These are phyloP conservation scores for Planococcus citri DNA, from an alignment of 1,140 invertebrate species.

Conservation along the genomic window DNA sequence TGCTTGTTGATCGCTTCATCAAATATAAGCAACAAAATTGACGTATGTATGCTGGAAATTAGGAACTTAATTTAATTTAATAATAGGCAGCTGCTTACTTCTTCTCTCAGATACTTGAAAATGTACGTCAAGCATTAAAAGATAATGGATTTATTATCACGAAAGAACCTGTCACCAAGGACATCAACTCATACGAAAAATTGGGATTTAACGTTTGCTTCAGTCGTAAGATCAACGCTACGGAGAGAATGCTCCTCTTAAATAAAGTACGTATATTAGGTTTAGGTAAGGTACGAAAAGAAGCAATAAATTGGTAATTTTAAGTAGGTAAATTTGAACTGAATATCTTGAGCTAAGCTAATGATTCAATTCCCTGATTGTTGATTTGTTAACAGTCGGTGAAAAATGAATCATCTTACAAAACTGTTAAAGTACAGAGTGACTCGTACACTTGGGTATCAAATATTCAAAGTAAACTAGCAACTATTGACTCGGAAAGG, in stretches of 20 bases:
- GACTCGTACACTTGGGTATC: slow-evolving; percentile 40
- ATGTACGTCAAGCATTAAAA: background rate
- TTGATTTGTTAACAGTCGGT: background rate
- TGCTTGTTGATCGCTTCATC: background rate
- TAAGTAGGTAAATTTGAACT: too few species aligned
- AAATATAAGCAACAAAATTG: background rate
- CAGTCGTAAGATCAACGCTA: background rate
- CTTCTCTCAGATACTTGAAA: background rate
- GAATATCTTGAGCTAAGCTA: too few species aligned
- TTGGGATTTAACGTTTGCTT: background rate
- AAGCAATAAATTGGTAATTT: too few species aligned
- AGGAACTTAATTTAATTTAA: background rate
- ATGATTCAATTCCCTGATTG: background rate
- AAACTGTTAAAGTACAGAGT: slow-evolving; percentile 29
- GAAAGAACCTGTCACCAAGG: background rate
- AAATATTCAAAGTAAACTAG: slow-evolving; percentile 40
- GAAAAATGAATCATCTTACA: background rate
- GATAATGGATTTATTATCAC: background rate
- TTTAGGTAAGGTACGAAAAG: background rate
- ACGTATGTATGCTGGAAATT: background rate
- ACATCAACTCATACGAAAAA: background rate
- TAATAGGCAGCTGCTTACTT: background rate
- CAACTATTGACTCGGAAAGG: slow-evolving; percentile 37
- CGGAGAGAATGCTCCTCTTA: background rate
- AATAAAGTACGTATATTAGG: background rate